phyloP scores from a whole-genome alignment of 2,113 vertebrate genomes.

The Fulica atra region DNA sequence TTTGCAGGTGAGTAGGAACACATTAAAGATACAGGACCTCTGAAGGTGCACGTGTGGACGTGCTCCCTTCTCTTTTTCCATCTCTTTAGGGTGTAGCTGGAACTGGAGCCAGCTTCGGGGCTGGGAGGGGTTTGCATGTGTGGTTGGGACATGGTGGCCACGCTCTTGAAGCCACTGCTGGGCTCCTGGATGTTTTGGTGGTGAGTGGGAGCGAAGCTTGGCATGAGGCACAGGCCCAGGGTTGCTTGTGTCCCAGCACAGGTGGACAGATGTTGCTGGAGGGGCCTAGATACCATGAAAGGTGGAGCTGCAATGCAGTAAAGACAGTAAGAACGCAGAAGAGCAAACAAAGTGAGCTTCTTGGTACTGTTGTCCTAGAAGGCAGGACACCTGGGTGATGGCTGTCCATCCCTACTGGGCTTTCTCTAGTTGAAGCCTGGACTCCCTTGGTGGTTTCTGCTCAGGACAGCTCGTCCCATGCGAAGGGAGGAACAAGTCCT shows the following conservation, averaged over 20 bases:
- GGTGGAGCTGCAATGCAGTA: not conserved
- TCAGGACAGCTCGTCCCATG: not conserved
- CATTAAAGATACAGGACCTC: not conserved
- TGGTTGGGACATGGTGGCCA: rapidly evolving
- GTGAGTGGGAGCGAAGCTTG: not conserved
- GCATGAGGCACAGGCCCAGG: not conserved
- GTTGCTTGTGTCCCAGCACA: not conserved
- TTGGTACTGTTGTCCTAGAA: not conserved
- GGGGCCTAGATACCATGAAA: not conserved
- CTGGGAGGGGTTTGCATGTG: rapidly evolving
- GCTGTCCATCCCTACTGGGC: not conserved
- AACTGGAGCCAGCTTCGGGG: not conserved
- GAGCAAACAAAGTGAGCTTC: not conserved
- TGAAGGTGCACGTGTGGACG: rapidly evolving
- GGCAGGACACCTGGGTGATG: not conserved
- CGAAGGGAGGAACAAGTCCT: not conserved
- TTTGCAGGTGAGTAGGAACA: not conserved
- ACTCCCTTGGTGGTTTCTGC: not conserved
- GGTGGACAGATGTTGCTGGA: not conserved
- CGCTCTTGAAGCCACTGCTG: not conserved
- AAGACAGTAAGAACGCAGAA: not conserved
- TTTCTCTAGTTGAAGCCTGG: not conserved
- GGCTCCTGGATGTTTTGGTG: not conserved
- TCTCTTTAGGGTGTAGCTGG: not conserved
- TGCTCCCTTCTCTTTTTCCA: not conserved